Evolutionary conservation across 2,888 invertebrate species (phyloP).

Genomic region (Carabus problematicus): DNA sequence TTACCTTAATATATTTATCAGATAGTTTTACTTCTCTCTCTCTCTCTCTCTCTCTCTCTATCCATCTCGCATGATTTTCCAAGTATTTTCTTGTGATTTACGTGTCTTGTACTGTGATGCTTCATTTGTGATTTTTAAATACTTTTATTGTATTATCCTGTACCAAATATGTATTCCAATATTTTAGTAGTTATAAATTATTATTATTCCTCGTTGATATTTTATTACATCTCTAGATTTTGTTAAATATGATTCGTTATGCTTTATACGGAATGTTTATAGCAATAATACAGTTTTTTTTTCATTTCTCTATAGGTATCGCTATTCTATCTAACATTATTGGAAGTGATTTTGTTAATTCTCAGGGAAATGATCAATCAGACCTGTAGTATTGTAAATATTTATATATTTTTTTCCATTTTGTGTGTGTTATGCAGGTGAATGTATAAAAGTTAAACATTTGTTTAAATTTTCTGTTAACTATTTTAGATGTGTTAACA

Average conservation of each 20-base stretch:
- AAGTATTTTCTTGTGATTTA: slow-evolving; percentile 2
- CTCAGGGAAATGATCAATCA: slow-evolving; percentile 35
- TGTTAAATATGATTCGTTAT: slow-evolving; percentile 6
- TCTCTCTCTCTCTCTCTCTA: neutral
- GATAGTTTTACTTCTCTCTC: too few species aligned
- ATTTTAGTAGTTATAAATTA: slow-evolving; percentile 13
- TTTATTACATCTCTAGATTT: slow-evolving; percentile 17
- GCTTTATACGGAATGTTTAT: too few species aligned
- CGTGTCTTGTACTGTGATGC: neutral
- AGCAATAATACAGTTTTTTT: too few species aligned
- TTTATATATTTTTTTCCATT: neutral
- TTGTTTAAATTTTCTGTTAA: neutral
- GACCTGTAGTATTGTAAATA: slow-evolving; percentile 1
- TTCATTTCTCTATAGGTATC: slow-evolving; percentile 4
- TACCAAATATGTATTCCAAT: slow-evolving; percentile 7
- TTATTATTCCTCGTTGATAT: slow-evolving; percentile 21
- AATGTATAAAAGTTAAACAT: neutral
- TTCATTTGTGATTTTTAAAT: neutral
- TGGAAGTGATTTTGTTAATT: slow-evolving; percentile 30
- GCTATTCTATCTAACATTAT: slow-evolving; percentile 7
- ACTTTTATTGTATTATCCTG: slow-evolving; percentile 5
- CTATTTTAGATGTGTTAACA: neutral
- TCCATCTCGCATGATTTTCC: neutral
- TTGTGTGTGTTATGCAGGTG: neutral
- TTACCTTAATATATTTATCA: too few species aligned